phyloP scores from a whole-genome alignment of 2,888 invertebrate species.

The Pterostichus madidus region DNA sequence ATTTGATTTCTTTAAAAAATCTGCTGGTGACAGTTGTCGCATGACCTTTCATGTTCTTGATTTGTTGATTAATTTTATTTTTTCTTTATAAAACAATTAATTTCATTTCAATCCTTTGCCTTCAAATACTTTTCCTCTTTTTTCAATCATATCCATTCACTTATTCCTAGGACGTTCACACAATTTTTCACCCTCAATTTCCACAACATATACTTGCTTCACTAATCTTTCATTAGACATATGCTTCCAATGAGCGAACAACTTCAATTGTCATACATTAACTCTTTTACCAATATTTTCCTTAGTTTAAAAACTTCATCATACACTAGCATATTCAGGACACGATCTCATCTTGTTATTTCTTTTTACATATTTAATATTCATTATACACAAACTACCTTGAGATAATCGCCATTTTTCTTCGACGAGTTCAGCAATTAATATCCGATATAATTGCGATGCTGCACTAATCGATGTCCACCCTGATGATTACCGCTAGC shows the following conservation, averaged over 20 bases:
- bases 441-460: slow-evolving; percentile 45
- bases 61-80: slow-evolving; percentile 34
- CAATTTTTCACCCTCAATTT: too few species aligned
- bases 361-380: background rate
- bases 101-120: slow-evolving; percentile 22
- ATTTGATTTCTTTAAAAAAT: slow-evolving; percentile 9
- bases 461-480: slow-evolving; percentile 38
- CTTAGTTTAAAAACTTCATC: too few species aligned
- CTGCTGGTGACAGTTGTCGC: slow-evolving; percentile 17
- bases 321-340: too few species aligned
- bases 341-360: too few species aligned
- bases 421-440: slow-evolving; percentile 17
- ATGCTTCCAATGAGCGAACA: too few species aligned
- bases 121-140: slow-evolving; percentile 14
- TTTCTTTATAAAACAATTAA: slow-evolving; percentile 32
- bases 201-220: too few species aligned
- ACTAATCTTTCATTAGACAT: too few species aligned
- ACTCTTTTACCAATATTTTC: too few species aligned
- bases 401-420: slow-evolving; percentile 2
- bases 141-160: background rate
- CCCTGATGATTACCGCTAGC: slow-evolving; percentile 35
- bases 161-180: too few species aligned
- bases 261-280: too few species aligned
- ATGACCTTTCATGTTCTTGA: slow-evolving; percentile 21
- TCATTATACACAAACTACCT: background rate